Conservation (phyloP, 2,797 vertebrate genomes). For the Rostrhamus sociabilis region DNA sequence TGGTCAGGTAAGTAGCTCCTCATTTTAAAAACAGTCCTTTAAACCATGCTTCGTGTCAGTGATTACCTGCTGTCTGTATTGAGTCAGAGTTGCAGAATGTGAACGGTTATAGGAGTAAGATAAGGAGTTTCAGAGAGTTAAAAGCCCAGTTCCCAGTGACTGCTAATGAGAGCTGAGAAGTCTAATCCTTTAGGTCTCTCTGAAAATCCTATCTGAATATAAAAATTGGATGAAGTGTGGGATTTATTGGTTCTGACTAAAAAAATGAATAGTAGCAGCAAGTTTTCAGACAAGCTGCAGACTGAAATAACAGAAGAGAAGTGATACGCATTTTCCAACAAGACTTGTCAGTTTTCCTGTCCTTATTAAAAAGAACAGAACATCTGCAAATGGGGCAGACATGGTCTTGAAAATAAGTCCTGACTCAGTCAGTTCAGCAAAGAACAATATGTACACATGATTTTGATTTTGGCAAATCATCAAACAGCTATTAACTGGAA, state of each 20-base stretch:
- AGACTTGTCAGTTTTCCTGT: background rate
- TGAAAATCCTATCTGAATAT: constrained; percentile 35
- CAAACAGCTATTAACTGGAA: constrained; percentile 26
- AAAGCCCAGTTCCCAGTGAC: background rate
- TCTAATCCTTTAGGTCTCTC: constrained; percentile 20
- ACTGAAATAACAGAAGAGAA: background rate
- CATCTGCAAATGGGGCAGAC: constrained; percentile 26
- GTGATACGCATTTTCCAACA: background rate
- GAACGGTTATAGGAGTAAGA: background rate
- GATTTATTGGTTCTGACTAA: constrained; percentile 16
- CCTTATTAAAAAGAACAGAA: constrained; percentile 17
- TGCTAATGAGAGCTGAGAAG: constrained; percentile 6
- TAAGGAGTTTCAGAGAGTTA: constrained; percentile 27
- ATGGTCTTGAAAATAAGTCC: constrained; percentile 38
- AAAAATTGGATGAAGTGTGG: constrained; percentile 32
- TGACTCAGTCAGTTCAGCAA: constrained; percentile 15
- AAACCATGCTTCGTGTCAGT: background rate
- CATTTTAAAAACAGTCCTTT: background rate
- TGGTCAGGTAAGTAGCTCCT: background rate
- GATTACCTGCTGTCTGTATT: background rate
- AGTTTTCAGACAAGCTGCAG: constrained; percentile 13
- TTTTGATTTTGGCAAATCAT: constrained; percentile 39
- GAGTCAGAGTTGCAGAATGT: background rate
- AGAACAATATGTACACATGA: constrained; percentile 1
- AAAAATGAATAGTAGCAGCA: background rate